Conservation (phyloP, 2,888 invertebrate species). For the Polydrusus tereticollis region DNA sequence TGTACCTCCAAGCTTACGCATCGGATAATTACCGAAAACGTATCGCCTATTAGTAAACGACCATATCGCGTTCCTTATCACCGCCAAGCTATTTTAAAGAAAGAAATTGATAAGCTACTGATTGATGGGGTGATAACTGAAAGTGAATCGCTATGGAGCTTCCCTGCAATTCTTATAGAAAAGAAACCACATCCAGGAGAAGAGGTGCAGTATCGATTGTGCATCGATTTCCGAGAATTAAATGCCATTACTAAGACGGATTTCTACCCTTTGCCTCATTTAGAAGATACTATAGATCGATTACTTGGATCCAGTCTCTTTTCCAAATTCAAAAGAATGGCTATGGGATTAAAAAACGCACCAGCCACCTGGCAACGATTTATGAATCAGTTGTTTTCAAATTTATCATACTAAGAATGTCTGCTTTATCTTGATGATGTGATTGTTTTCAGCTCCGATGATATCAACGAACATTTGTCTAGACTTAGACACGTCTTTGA, state of each 20-base stretch:
- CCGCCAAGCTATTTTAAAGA: no score
- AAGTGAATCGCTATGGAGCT: background rate
- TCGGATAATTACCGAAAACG: background rate
- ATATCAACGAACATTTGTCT: no score
- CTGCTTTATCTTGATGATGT: no score
- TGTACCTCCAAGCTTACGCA: no score
- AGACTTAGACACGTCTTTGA: no score
- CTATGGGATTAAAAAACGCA: conserved; percentile 58
- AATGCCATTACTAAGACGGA: background rate
- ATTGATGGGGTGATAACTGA: no score
- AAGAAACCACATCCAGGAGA: no score
- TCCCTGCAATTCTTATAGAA: background rate
- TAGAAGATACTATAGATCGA: background rate
- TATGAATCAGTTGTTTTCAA: conserved; percentile 54
- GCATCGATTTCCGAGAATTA: background rate
- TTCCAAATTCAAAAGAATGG: conserved; percentile 53
- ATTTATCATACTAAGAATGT: conserved; percentile 34
- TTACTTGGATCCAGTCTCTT: background rate
- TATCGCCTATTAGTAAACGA: background rate
- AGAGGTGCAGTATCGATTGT: no score
- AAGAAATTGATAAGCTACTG: no score
- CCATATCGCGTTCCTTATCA: no score
- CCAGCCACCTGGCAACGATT: conserved; percentile 54
- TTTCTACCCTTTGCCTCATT: background rate
- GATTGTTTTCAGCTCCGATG: no score